Evolutionary conservation across 2,113 vertebrate genomes (phyloP), one percentile per base, ranked within the genome.

Genomic region (Beaufortia kweichowensis): DNA sequence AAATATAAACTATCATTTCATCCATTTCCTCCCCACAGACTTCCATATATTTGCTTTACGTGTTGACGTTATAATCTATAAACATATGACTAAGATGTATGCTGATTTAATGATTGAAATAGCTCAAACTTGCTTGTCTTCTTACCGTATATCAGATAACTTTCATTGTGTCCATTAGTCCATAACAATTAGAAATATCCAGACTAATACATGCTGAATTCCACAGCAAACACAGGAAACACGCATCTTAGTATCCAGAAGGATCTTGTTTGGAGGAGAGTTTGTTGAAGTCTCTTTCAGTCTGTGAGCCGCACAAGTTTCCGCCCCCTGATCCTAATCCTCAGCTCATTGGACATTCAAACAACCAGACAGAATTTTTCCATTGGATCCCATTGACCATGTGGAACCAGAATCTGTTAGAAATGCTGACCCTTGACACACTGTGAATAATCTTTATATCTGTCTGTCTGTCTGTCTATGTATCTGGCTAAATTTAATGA

Each of bases 191-290:
- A 12, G 0, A 26, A 60, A 55, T 35, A 79, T 79, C 81, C 81
- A 65, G 64, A 21, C n/a, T 15, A 33, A 19, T 43, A 39, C 46
- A 24, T 0, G 17, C 17, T 14, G 2, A 79, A 65, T 28, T 72
- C 60, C 77, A 41, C 12, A 9, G 56, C n/a, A 21, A 50, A 57
- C 6, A 15, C 61, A 7, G 21, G 11, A 17, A 24, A 72, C 50
- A 56, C 3, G 12, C n/a, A 26, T 26, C 74, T 57, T 77, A 56
- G 31, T 77, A 72, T 77, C 77, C 81, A 68, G 33, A 67, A 64
- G 57, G 24, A 29, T 61, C 56, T 60, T 48, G 70, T 73, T 60
- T 73, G 39, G 31, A 61, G 17, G 55, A 57, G 69, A 73, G 56
- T 73, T 73, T 73, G 39, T 23, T 29, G 23, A 73, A 73, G 56